Percentiles rank a stretch among this genome's conserved stretches.
Conservation (phyloP, 1,140 invertebrate genomes). For the Homalodisca vitripennis region DNA sequence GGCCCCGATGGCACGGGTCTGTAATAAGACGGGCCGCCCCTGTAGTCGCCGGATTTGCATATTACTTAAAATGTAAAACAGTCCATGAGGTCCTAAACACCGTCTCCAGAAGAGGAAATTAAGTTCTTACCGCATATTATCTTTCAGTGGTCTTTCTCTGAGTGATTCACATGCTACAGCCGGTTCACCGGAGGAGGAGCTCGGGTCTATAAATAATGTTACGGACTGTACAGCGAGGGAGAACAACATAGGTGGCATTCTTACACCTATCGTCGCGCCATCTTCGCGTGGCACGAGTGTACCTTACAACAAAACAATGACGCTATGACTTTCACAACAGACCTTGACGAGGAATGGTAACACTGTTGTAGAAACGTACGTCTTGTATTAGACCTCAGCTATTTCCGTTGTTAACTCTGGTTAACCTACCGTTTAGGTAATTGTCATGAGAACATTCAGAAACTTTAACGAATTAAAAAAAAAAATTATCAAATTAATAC, state of each 20-base stretch:
- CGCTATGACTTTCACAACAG: background rate
- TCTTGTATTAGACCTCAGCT: background rate
- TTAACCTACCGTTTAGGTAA: too few relatives aligned
- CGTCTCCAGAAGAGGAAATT: background rate
- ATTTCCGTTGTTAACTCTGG: too few relatives aligned
- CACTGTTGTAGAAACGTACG: background rate
- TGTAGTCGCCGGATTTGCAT: too few relatives aligned
- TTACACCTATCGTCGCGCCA: background rate
- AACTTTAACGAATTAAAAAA: too few relatives aligned
- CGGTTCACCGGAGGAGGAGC: background rate
- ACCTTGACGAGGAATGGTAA: background rate
- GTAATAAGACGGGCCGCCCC: too few relatives aligned
- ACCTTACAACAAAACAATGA: background rate
- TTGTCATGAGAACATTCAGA: too few relatives aligned
- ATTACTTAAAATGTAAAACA: constrained; percentile 19
- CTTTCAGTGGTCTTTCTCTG: background rate
- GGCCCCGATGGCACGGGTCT: too few relatives aligned
- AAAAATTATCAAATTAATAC: too few relatives aligned
- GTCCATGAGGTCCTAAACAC: background rate
- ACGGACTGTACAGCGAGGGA: background rate
- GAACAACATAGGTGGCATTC: background rate
- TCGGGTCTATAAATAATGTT: background rate
- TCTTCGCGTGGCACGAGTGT: background rate
- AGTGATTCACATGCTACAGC: background rate
- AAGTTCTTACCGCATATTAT: constrained; percentile 11